Percentiles rank a stretch among this genome's conserved stretches.
phyloP scores from a whole-genome alignment of 2,888 invertebrate genomes.

The Dione vanillae region DNA sequence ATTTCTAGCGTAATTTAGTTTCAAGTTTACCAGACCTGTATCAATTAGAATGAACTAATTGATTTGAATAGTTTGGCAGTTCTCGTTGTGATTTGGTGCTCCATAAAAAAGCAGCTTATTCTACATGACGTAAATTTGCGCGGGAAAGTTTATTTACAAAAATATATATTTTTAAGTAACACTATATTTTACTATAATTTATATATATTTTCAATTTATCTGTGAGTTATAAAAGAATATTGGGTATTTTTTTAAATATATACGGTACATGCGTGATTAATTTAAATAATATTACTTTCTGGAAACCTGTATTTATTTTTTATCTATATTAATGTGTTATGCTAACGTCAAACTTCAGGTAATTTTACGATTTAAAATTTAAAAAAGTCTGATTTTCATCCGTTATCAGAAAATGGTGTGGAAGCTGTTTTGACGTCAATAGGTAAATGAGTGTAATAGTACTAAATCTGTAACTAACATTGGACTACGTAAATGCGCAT shows the following conservation, averaged over 20 bases:
- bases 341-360: not conserved
- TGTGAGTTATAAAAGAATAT: too few relatives aligned
- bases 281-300: not conserved
- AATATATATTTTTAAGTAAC: too few relatives aligned
- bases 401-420: not conserved
- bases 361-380: not conserved
- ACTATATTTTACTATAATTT: too few relatives aligned
- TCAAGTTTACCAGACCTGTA: slow-evolving; percentile 15
- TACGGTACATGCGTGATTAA: too few relatives aligned
- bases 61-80: not conserved
- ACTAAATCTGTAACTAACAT: not conserved
- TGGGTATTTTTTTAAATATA: too few relatives aligned
- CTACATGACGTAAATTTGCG: not conserved
- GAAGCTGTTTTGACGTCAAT: slow-evolving; percentile 22
- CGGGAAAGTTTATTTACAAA: not conserved
- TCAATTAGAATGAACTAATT: not conserved
- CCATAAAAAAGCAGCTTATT: not conserved
- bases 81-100: slow-evolving; percentile 2
- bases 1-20: not conserved
- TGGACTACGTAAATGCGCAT: not conserved
- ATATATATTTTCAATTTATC: too few relatives aligned
- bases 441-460: not conserved
- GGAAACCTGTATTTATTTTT: not conserved
- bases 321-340: not conserved
- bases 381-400: not conserved